Percentiles rank a stretch among this genome's conserved stretches.
phyloP scores from a whole-genome alignment of 2,797 vertebrate species.

The Siniperca scherzeri region DNA sequence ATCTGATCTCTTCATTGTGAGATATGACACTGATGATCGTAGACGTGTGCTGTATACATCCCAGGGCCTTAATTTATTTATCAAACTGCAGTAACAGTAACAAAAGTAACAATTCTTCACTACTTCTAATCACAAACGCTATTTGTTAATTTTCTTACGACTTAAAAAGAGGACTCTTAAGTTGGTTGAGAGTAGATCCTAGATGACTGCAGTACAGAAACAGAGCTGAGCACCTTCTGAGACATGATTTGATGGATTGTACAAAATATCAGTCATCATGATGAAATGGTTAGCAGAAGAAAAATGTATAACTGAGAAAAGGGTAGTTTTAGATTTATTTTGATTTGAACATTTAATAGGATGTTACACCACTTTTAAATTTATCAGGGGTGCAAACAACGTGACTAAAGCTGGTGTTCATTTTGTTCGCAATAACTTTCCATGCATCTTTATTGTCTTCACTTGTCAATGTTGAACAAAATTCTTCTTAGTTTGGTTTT shows the following conservation, averaged over 20 bases:
- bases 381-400: not conserved
- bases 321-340: not conserved
- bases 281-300: not conserved
- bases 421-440: not conserved
- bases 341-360: too few relatives aligned
- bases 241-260: not conserved
- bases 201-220: not conserved
- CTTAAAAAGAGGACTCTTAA: not conserved
- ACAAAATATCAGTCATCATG: not conserved
- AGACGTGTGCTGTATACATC: conserved; percentile 27
- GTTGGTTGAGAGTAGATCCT: not conserved
- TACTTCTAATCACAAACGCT: not conserved
- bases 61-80: conserved; percentile 15
- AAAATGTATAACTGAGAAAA: not conserved
- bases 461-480: not conserved
- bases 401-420: not conserved
- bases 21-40: conserved; percentile 27
- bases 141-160: not conserved
- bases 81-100: not conserved
- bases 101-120: not conserved
- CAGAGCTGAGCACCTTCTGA: not conserved
- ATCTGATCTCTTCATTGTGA: conserved; percentile 31
- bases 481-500: not conserved
- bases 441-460: not conserved
- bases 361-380: not conserved